phyloP scores from a whole-genome alignment of 2,113 vertebrate species.

The Myanophis thanlyinensis region DNA sequence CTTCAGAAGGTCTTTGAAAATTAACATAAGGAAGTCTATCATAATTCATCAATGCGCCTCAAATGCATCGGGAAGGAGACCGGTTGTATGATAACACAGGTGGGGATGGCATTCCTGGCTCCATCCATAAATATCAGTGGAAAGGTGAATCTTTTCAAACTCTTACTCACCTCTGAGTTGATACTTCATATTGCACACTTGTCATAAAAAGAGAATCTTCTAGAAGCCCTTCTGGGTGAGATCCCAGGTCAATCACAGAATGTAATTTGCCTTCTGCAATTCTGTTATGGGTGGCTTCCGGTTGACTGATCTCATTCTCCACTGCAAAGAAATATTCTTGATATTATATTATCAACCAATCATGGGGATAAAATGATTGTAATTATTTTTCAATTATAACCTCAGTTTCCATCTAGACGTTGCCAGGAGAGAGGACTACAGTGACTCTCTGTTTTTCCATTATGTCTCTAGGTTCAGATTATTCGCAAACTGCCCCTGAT shows the following conservation, averaged over 20 bases:
- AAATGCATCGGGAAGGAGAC: not conserved
- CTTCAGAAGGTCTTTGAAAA: not conserved
- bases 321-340: not conserved
- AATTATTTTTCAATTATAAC: not conserved
- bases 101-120: not conserved
- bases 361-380: not conserved
- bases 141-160: not conserved
- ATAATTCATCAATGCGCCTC: not conserved
- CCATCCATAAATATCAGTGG: not conserved
- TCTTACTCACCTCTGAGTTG: not conserved
- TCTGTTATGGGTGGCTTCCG: not conserved
- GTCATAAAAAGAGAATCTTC: not conserved
- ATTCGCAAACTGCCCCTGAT: not conserved
- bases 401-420: not conserved
- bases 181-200: not conserved
- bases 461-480: not conserved
- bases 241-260: not conserved
- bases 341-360: not conserved
- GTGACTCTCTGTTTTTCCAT: not conserved
- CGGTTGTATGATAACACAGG: not conserved
- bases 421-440: not conserved
- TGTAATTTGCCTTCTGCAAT: not conserved
- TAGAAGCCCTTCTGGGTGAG: not conserved
- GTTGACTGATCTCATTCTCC: not conserved
- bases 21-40: not conserved